Conservation (phyloP, 2,888 invertebrate genomes). For the Minunthozetes semirufus region DNA sequence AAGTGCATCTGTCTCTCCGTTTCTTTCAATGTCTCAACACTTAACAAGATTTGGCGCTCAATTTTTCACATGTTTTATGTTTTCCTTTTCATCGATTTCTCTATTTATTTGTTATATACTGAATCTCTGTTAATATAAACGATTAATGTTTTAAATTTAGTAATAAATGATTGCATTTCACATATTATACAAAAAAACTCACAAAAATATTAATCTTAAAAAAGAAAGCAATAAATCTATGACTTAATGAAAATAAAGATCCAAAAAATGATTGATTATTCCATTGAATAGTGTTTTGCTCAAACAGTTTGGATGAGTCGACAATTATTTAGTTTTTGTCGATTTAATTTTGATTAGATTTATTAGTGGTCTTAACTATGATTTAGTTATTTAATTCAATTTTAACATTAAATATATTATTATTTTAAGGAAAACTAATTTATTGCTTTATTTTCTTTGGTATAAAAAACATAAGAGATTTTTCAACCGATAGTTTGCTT, state of each 20-base stretch:
- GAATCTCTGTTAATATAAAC: not conserved
- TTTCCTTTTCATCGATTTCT: not conserved
- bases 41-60: conserved; percentile 25
- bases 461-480: not conserved
- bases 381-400: too few species aligned
- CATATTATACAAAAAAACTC: not conserved
- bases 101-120: not conserved
- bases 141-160: not conserved
- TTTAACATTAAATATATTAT: too few species aligned
- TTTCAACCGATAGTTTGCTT: not conserved
- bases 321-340: too few species aligned
- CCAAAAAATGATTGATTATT: too few species aligned
- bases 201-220: too few species aligned
- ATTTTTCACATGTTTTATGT: not conserved
- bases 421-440: not conserved
- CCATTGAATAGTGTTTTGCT: too few species aligned
- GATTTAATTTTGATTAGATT: too few species aligned
- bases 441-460: not conserved
- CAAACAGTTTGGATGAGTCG: too few species aligned
- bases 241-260: too few species aligned
- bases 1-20: conserved; percentile 23
- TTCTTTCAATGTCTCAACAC: not conserved
- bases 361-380: too few species aligned
- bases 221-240: too few species aligned
- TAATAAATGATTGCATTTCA: not conserved